A percentile compares a stretch with the other conserved stretches of the same genome.
phyloP scores from a whole-genome alignment of 2,888 invertebrate genomes.

The Ornithoptera alexandrae region DNA sequence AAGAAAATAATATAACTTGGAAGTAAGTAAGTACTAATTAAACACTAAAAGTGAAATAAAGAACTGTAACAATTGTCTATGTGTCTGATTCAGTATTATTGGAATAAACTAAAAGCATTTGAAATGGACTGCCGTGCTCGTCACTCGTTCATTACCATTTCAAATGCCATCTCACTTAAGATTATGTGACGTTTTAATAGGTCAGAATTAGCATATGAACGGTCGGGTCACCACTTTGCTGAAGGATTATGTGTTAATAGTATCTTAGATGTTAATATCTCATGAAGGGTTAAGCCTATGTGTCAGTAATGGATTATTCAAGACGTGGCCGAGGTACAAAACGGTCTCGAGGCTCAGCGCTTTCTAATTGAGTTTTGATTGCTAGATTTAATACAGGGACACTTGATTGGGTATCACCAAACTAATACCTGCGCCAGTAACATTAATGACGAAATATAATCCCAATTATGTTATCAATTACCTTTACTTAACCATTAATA shows the following conservation, averaged over 20 bases:
- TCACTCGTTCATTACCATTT: slow-evolving; percentile 54
- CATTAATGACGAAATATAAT: neutral
- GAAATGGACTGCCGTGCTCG: slow-evolving; percentile 32
- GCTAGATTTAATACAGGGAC: slow-evolving; percentile 37
- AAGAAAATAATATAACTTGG: too few relatives aligned
- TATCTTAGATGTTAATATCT: slow-evolving; percentile 67
- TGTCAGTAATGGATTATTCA: slow-evolving; percentile 64
- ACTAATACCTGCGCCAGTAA: slow-evolving; percentile 33
- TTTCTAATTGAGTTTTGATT: slow-evolving; percentile 57
- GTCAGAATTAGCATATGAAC: slow-evolving; percentile 71
- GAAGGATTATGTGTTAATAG: slow-evolving; percentile 71
- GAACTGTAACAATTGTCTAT: neutral
- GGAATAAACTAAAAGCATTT: slow-evolving; percentile 11
- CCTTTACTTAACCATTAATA: neutral
- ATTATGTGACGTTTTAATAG: slow-evolving; percentile 63
- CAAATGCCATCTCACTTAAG: slow-evolving; percentile 50
- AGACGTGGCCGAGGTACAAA: slow-evolving; percentile 55
- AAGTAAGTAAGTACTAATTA: too few relatives aligned
- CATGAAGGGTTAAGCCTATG: slow-evolving; percentile 64
- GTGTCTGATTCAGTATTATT: slow-evolving; percentile 14
- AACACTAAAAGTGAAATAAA: too few relatives aligned
- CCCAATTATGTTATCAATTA: neutral
- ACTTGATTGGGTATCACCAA: slow-evolving; percentile 27
- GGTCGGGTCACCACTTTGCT: slow-evolving; percentile 57
- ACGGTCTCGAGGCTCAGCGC: slow-evolving; percentile 44